Conservation (phyloP, 2,888 invertebrate species). For the Monochamus alternatus region DNA sequence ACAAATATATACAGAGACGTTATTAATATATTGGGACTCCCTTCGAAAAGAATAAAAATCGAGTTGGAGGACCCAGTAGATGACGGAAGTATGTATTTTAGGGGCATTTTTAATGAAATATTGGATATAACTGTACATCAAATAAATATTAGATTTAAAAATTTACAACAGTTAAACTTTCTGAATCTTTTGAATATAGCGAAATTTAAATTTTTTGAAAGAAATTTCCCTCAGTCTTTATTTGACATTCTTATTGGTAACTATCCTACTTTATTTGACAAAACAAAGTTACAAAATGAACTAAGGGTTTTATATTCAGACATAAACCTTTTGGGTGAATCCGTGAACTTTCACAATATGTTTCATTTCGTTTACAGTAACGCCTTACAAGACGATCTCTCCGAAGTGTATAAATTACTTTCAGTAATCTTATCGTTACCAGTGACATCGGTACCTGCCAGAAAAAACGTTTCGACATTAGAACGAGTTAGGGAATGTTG, state of each 20-base stretch:
- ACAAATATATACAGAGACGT: background rate
- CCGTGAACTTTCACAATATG: background rate
- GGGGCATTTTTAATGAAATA: background rate
- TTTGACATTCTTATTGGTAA: background rate
- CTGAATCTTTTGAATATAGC: background rate
- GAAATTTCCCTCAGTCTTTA: background rate
- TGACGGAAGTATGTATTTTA: background rate
- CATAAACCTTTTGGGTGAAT: background rate
- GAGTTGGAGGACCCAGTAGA: background rate
- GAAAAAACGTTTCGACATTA: constrained; percentile 11
- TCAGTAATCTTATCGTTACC: constrained; percentile 19
- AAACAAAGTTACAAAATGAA: constrained; percentile 6
- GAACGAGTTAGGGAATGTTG: constrained; percentile 24
- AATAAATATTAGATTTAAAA: background rate
- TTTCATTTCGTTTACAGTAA: background rate
- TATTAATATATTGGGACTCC: background rate
- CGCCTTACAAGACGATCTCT: background rate
- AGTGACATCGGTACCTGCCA: constrained; percentile 24
- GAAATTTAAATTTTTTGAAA: background rate
- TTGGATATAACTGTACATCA: background rate
- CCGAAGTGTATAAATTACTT: constrained; percentile 28
- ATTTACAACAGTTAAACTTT: background rate
- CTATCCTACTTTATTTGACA: constrained; percentile 1
- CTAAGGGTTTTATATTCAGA: constrained; percentile 10
- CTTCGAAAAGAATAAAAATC: background rate